Evolutionary conservation across 1,140 invertebrate species (phyloP).

Genomic region (Druon quercuslanigerum): DNA sequence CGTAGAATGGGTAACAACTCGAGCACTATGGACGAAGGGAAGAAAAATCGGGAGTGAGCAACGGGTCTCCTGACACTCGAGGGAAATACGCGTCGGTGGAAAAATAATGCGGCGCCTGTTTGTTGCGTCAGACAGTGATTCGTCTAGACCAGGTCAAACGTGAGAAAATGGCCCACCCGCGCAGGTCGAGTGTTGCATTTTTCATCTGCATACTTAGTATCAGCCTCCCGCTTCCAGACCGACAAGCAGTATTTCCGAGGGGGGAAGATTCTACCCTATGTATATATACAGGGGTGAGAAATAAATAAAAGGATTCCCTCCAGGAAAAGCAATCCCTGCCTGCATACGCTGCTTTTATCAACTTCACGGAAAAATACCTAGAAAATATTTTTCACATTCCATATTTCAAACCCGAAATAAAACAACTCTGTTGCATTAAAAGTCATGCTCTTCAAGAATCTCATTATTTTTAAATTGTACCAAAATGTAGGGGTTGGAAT

Average conservation of each 20-base stretch:
- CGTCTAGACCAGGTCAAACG: constrained; percentile 37
- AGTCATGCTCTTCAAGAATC: too few species aligned
- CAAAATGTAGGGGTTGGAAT: too few species aligned
- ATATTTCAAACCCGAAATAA: neutral
- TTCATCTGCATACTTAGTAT: constrained; percentile 44
- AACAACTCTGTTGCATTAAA: too few species aligned
- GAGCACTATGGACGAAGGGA: constrained; percentile 13
- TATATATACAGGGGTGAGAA: constrained; percentile 13
- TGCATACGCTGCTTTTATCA: constrained; percentile 25
- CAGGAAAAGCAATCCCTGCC: constrained; percentile 24
- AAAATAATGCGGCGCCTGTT: constrained; percentile 39
- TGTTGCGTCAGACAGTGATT: constrained; percentile 43
- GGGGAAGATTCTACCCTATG: neutral
- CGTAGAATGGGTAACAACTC: constrained; percentile 3
- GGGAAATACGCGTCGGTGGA: constrained; percentile 30
- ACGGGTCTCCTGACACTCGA: constrained; percentile 6
- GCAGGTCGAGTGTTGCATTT: constrained; percentile 37
- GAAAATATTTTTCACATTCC: neutral
- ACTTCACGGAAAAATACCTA: constrained; percentile 3
- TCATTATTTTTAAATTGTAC: too few species aligned
- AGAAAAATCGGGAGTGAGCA: constrained; percentile 13
- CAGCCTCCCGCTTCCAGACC: constrained; percentile 13
- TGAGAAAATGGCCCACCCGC: constrained; percentile 40
- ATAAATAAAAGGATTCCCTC: constrained; percentile 27
- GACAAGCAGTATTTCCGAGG: constrained; percentile 19